Evolutionary conservation across 2,797 vertebrate genomes (phyloP).

Genomic region (Anomalospiza imberbis): DNA sequence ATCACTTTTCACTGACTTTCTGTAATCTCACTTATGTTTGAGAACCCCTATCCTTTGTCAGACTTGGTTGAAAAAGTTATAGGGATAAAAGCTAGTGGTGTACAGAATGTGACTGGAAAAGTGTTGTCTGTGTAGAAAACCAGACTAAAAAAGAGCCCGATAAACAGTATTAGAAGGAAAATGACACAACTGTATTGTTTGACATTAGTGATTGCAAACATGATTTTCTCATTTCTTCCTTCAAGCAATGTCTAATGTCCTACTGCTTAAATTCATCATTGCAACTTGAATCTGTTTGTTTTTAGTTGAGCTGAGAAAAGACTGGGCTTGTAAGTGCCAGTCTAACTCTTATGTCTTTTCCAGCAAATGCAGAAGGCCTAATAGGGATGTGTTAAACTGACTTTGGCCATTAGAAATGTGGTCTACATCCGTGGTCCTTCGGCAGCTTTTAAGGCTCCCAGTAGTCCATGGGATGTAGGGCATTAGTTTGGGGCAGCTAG

Average conservation of each 20-base stretch:
- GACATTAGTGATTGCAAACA: not conserved
- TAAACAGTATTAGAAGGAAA: not conserved
- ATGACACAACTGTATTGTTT: not conserved
- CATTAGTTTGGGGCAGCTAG: not conserved
- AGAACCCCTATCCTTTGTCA: not conserved
- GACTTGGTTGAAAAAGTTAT: not conserved
- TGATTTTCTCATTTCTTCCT: conserved; percentile 27
- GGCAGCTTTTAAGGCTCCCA: not conserved
- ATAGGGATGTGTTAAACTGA: not conserved
- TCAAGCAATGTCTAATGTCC: not conserved
- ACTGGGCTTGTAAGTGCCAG: not conserved
- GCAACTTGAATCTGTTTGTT: not conserved
- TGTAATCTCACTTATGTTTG: not conserved
- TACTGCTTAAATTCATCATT: not conserved
- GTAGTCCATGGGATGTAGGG: not conserved
- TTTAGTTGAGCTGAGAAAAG: conserved; percentile 8
- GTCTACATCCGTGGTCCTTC: not conserved
- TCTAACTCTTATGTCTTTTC: not conserved
- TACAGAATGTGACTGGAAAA: not conserved
- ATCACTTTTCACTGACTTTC: not conserved
- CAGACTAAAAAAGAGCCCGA: not conserved
- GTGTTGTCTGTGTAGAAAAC: not conserved
- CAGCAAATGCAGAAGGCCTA: not conserved
- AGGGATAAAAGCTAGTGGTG: not conserved
- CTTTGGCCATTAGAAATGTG: not conserved